Evolutionary conservation across 2,888 invertebrate species (phyloP), one percentile per base, ranked within the genome.

Genomic region (Thysanoteuthis rhombus): DNA sequence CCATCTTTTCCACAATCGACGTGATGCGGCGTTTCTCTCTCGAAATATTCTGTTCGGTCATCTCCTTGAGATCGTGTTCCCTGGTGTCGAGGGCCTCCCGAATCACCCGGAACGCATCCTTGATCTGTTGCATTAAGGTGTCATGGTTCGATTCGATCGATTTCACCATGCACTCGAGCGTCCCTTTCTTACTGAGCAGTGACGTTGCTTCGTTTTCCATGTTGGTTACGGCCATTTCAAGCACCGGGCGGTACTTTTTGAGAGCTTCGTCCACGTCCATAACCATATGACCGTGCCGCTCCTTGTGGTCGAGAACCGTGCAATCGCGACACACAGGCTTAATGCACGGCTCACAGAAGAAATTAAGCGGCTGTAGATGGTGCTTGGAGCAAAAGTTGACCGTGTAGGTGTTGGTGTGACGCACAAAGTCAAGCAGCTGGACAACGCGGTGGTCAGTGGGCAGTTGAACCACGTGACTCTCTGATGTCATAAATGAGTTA

Each of bases 301-400:
- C 95, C 93, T 95, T 96, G 94, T 96, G 96, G 93, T 96, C 96
- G 32, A 96, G 92, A 16, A 96, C 95, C 0, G 96, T 96, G 93
- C 96, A 96, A 94, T 96, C 96, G 38, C 96, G 94, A 94, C 96
- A 96, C 32, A 96, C 95, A 5, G 95, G 95, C 25, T 93, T 93
- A 45, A 95, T 94, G 94, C 96, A 96, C 89, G 94, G 94, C 94
- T 96, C 96, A 94, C 96, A 96, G 94, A 96, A 96, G 94, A 96
- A 96, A 93, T 96, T 96, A 75, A 96, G 94, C 0, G 96, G 96
- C 94, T 96, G 96, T 25, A 95, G 94, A 36, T 94, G 94, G 93
- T 96, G 96, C 92, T 95, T 96, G 52, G 95, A 95, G 94, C 96
- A 96, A 93, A 95, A 96, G 89, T 95, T 95, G 25, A 96, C 94